phyloP scores from a whole-genome alignment of 1,140 invertebrate species.

The Drosophila dunni region DNA sequence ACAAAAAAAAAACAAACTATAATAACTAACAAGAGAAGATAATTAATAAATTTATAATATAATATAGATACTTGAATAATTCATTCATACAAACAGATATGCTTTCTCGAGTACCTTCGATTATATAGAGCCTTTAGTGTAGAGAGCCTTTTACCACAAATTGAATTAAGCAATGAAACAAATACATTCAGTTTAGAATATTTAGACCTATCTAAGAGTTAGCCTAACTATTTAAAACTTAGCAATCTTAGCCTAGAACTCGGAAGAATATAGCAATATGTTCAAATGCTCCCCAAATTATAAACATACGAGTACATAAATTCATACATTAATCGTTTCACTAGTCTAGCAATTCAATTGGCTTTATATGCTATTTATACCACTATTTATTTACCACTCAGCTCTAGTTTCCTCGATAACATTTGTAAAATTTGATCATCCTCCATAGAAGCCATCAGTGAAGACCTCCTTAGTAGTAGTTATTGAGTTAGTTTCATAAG shows the following conservation, averaged over 20 bases:
- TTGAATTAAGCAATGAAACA: conserved; percentile 20
- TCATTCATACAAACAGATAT: conserved; percentile 8
- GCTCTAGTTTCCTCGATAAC: not conserved
- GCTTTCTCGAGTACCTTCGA: conserved; percentile 16
- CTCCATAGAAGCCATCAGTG: not conserved
- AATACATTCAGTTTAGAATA: conserved; percentile 46
- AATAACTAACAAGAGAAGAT: conserved; percentile 10
- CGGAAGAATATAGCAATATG: conserved; percentile 14
- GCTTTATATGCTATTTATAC: not conserved
- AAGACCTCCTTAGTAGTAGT: conserved; percentile 2
- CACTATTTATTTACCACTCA: not conserved
- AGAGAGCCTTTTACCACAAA: conserved; percentile 30
- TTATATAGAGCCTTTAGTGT: conserved; percentile 55
- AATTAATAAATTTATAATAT: conserved; percentile 10
- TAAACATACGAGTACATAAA: conserved; percentile 1
- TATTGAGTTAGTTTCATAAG: conserved; percentile 18
- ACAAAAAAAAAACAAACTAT: conserved; percentile 36
- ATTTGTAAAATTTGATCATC: conserved; percentile 8
- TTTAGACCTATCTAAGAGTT: conserved; percentile 61
- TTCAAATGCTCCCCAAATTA: conserved; percentile 15
- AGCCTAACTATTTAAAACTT: conserved; percentile 48
- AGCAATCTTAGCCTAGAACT: conserved; percentile 57
- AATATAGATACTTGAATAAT: conserved; percentile 5
- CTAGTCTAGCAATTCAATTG: conserved; percentile 19
- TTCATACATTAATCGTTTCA: not conserved